phyloP scores from a whole-genome alignment of 2,888 invertebrate species.

The Sabatieria punctata region DNA sequence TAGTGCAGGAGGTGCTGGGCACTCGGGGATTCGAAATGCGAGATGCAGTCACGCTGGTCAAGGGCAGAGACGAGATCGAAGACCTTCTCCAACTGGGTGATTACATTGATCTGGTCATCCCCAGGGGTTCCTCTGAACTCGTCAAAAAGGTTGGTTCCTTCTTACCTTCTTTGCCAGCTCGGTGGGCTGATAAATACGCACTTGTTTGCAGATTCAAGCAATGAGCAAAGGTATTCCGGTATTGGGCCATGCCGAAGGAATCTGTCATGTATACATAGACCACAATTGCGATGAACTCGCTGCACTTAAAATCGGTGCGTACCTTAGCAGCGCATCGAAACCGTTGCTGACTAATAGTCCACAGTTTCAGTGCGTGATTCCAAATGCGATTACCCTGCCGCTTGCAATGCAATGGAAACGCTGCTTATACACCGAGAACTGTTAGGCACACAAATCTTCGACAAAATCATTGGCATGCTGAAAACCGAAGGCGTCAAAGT shows the following conservation, averaged over 20 bases:
- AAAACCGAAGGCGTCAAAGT: conserved; percentile 73
- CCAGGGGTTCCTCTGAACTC: conserved; percentile 80
- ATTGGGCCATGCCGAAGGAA: conserved; percentile 90
- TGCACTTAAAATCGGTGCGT: background rate
- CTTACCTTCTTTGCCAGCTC: background rate
- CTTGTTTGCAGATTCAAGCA: conserved; percentile 51
- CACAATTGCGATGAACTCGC: conserved; percentile 57
- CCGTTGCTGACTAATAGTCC: too few relatives aligned
- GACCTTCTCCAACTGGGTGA: conserved; percentile 83
- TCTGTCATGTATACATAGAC: conserved; percentile 95
- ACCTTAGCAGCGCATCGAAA: background rate
- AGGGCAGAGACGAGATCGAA: conserved; percentile 76
- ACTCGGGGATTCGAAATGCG: conserved; percentile 53
- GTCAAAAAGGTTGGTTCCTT: conserved; percentile 39
- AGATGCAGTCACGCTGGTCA: conserved; percentile 68
- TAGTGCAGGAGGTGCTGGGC: conserved; percentile 72
- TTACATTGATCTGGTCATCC: conserved; percentile 91
- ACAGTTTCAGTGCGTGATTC: conserved; percentile 55
- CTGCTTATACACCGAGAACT: conserved; percentile 78
- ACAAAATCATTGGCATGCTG: conserved; percentile 70
- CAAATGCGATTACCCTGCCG: conserved; percentile 96
- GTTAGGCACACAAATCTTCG: conserved; percentile 54
- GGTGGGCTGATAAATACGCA: too few relatives aligned
- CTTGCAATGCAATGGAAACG: conserved; percentile 97
- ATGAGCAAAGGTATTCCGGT: conserved; percentile 74